Conservation (phyloP, 1,140 invertebrate species). For the Trinorchestia longiramus region DNA sequence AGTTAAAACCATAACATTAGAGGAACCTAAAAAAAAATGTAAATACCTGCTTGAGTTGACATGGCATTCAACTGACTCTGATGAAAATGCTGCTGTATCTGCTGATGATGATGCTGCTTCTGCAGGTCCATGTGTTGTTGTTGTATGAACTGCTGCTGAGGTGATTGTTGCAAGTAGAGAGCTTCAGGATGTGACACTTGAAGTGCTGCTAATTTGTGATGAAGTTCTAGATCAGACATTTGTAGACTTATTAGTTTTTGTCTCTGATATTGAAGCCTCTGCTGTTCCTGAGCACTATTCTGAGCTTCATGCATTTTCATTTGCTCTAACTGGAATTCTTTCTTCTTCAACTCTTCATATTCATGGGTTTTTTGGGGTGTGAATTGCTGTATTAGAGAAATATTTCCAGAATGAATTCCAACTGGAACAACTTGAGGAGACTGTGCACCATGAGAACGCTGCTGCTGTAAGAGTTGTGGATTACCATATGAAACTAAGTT, state of each 20-base stretch:
- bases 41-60: background rate
- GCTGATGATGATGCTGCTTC: slow-evolving; percentile 1
- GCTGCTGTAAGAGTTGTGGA: background rate
- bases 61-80: background rate
- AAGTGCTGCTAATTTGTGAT: slow-evolving; percentile 13
- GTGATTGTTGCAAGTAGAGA: background rate
- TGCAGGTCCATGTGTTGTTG: background rate
- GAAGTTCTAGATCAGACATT: background rate
- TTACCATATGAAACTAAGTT: background rate
- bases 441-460: background rate
- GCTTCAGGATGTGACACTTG: slow-evolving; percentile 1
- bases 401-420: background rate
- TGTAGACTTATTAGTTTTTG: background rate
- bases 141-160: slow-evolving; percentile 24
- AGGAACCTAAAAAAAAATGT: background rate
- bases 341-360: slow-evolving; percentile 11
- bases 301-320: background rate
- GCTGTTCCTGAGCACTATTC: background rate
- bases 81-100: background rate
- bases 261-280: slow-evolving; percentile 11
- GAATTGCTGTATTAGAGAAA: background rate
- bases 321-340: background rate
- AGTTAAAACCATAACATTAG: too few relatives aligned
- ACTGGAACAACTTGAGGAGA: background rate
- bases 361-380: background rate